Evolutionary conservation across 2,113 vertebrate species (phyloP).

Genomic region (Gambusia affinis): DNA sequence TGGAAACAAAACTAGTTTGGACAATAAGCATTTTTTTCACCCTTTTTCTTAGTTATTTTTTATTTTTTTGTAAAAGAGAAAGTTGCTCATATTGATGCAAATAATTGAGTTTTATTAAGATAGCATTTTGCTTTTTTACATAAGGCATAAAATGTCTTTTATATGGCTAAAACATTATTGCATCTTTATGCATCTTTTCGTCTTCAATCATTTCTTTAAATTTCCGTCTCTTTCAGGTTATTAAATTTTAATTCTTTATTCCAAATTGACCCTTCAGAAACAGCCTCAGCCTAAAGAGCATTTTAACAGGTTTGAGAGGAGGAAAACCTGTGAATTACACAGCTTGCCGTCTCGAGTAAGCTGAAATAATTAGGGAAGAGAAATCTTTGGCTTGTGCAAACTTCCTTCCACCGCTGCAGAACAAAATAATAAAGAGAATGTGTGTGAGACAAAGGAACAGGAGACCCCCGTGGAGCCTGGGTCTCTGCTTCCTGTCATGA

Average conservation of each 20-base stretch:
- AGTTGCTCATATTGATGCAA: too few relatives aligned
- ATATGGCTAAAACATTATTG: not conserved
- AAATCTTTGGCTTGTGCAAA: constrained; percentile 84
- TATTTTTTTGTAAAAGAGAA: not conserved
- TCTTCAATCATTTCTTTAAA: not conserved
- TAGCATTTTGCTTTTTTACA: not conserved
- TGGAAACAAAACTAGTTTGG: not conserved
- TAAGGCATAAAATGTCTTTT: not conserved
- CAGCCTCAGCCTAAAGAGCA: constrained; percentile 30
- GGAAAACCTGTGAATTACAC: constrained; percentile 64
- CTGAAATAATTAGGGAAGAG: constrained; percentile 83
- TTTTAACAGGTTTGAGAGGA: constrained; percentile 49
- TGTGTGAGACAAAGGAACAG: constrained; percentile 82
- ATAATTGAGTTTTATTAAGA: too few relatives aligned
- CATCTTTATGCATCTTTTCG: not conserved
- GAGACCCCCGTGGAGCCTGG: constrained; percentile 82
- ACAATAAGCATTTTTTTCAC: not conserved
- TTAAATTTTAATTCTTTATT: constrained; percentile 16
- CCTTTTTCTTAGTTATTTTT: not conserved
- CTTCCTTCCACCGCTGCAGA: constrained; percentile 81
- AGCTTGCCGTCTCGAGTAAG: constrained; percentile 74
- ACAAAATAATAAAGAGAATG: constrained; percentile 84
- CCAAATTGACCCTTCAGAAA: constrained; percentile 15
- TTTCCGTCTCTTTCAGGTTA: constrained; percentile 4
- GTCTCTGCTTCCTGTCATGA: constrained; percentile 85